phyloP scores from a whole-genome alignment of 2,113 vertebrate genomes.

The Athene cunicularia region DNA sequence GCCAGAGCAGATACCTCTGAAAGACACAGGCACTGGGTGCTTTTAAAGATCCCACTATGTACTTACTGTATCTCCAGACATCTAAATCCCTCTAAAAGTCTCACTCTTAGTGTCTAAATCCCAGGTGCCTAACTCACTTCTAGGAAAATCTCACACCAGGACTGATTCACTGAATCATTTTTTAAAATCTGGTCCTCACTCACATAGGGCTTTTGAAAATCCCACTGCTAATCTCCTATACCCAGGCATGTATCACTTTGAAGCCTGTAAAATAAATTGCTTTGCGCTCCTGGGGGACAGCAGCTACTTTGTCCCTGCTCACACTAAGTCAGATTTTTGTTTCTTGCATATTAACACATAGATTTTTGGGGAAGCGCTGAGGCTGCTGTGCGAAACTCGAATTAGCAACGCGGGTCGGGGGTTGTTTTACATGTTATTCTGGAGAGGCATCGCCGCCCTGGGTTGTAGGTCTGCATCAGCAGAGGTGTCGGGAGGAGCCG shows the following conservation, averaged over 20 bases:
- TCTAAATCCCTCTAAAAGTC: conserved; percentile 60
- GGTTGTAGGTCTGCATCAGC: neutral
- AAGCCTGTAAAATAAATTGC: conserved; percentile 47
- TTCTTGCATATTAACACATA: conserved; percentile 2
- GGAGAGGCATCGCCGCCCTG: neutral
- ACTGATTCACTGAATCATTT: neutral
- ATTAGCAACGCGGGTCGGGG: rapidly evolving
- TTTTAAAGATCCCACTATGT: neutral
- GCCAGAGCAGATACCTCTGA: neutral
- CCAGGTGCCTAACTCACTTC: conserved; percentile 52
- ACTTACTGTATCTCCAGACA: conserved; percentile 44
- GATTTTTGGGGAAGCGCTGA: neutral
- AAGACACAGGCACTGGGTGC: neutral
- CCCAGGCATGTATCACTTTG: conserved; percentile 30
- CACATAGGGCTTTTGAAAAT: conserved; percentile 44
- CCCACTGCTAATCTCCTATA: conserved; percentile 54
- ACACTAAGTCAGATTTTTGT: neutral
- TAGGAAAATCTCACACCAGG: conserved; percentile 50
- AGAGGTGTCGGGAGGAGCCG: neutral
- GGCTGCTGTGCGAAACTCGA: neutral
- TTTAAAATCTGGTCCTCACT: neutral
- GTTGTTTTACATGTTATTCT: neutral
- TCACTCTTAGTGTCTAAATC: conserved; percentile 50
- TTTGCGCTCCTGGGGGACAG: conserved; percentile 30
- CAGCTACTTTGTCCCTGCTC: neutral